A percentile compares a stretch with the other conserved stretches of the same genome.
phyloP scores from a whole-genome alignment of 2,113 vertebrate genomes.

The Takifugu bimaculatus region DNA sequence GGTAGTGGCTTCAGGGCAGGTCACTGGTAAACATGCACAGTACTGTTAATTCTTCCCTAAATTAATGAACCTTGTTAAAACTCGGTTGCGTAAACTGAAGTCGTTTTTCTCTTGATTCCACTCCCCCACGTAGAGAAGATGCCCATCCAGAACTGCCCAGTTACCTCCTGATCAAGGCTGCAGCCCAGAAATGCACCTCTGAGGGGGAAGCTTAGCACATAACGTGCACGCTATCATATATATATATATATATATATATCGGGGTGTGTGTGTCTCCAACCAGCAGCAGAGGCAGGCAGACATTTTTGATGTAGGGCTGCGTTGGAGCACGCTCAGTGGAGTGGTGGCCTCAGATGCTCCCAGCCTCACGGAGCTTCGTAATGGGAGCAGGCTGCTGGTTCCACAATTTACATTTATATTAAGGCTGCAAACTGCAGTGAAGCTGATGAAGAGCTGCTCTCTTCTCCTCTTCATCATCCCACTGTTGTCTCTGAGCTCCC shows the following conservation, averaged over 20 bases:
- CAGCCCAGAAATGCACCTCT: too few species aligned
- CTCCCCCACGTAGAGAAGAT: too few species aligned
- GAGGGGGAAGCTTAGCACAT: background rate
- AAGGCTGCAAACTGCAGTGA: slow-evolving; percentile 33
- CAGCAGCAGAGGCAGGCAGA: slow-evolving; percentile 10
- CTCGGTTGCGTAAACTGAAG: too few species aligned
- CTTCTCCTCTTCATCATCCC: slow-evolving; percentile 32
- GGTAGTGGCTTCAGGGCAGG: too few species aligned
- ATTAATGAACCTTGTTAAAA: too few species aligned
- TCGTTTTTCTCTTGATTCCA: too few species aligned
- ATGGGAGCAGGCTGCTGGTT: slow-evolving; percentile 41
- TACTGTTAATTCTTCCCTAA: too few species aligned
- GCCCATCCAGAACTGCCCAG: too few species aligned
- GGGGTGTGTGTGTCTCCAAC: slow-evolving; percentile 2
- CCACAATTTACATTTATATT: slow-evolving; percentile 61
- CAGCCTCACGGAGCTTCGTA: slow-evolving; percentile 10
- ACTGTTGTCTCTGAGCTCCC: slow-evolving; percentile 4
- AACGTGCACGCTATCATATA: background rate
- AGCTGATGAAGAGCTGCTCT: slow-evolving; percentile 29
- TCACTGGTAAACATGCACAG: too few species aligned
- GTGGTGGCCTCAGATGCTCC: slow-evolving; percentile 56
- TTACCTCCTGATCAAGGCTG: too few species aligned
- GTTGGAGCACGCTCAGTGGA: slow-evolving; percentile 45
- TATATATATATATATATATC: slow-evolving; percentile 8
- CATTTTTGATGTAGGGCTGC: slow-evolving; percentile 42